phyloP scores from a whole-genome alignment of 2,113 vertebrate species.

The Chloebia gouldiae region DNA sequence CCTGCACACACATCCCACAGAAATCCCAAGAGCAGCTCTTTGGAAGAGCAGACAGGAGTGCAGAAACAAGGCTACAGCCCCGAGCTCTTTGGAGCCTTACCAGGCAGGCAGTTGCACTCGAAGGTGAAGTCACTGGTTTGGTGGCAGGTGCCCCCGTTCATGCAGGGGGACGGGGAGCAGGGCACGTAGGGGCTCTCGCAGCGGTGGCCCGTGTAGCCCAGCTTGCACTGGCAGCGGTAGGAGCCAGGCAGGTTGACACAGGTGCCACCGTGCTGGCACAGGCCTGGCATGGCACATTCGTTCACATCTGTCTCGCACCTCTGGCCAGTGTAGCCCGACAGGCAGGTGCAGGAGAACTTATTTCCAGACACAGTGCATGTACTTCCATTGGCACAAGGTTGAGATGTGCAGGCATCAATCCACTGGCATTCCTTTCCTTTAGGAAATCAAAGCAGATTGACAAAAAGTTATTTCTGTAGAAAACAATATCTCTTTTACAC shows the following conservation, averaged over 20 bases:
- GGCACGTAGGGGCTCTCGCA: slow-evolving; percentile 86
- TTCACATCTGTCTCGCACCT: slow-evolving; percentile 86
- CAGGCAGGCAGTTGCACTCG: slow-evolving; percentile 91
- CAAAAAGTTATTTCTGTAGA: background rate
- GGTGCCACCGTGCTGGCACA: slow-evolving; percentile 80
- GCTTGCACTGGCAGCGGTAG: slow-evolving; percentile 81
- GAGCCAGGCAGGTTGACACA: slow-evolving; percentile 85
- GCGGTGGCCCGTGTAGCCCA: slow-evolving; percentile 82
- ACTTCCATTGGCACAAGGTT: slow-evolving; percentile 88
- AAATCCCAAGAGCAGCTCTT: background rate
- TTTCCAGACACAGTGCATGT: slow-evolving; percentile 77
- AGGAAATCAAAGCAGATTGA: background rate
- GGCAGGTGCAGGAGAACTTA: slow-evolving; percentile 83
- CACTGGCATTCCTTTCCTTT: slow-evolving; percentile 84
- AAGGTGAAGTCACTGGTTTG: slow-evolving; percentile 84
- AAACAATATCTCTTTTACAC: background rate
- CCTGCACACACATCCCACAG: background rate
- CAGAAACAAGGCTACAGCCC: fast-evolving
- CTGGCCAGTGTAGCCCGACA: slow-evolving; percentile 78
- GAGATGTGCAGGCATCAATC: slow-evolving; percentile 85
- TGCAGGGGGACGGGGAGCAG: slow-evolving; percentile 86
- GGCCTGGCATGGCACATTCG: slow-evolving; percentile 74
- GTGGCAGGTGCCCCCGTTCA: slow-evolving; percentile 90
- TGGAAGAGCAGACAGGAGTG: background rate
- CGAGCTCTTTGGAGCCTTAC: slow-evolving; percentile 31